These are phyloP conservation scores for Phortica okadai DNA, from an alignment of 2,888 invertebrate genomes.

Conservation along the genomic window DNA sequence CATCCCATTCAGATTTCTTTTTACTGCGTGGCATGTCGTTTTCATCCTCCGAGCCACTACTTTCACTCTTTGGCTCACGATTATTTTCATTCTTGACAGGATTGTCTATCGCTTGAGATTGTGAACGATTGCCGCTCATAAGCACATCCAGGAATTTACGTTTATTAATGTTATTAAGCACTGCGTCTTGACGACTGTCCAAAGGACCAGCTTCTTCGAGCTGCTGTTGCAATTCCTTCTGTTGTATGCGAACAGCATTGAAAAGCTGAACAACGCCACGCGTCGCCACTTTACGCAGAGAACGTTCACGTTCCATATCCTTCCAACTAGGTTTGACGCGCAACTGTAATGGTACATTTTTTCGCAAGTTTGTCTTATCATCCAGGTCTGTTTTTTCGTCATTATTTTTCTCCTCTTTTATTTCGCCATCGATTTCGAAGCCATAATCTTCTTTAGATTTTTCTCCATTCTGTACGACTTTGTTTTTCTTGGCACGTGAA, in stretches of 20 bases:
- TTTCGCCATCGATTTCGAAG: slow-evolving; percentile 84
- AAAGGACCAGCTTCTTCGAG: slow-evolving; percentile 84
- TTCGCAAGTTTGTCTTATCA: slow-evolving; percentile 58
- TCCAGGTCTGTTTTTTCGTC: slow-evolving; percentile 74
- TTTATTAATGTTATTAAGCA: slow-evolving; percentile 84
- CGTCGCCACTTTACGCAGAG: slow-evolving; percentile 89
- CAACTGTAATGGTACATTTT: slow-evolving; percentile 78
- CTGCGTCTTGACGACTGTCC: slow-evolving; percentile 86
- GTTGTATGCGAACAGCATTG: slow-evolving; percentile 92
- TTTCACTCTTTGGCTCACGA: slow-evolving; percentile 77
- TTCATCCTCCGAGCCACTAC: slow-evolving; percentile 67
- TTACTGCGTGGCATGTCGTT: slow-evolving; percentile 62
- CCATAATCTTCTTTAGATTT: slow-evolving; percentile 77
- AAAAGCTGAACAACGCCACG: slow-evolving; percentile 95
- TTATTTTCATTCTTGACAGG: slow-evolving; percentile 78
- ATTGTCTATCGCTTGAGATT: slow-evolving; percentile 77
- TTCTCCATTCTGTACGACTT: slow-evolving; percentile 72
- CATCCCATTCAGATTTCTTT: slow-evolving; percentile 80
- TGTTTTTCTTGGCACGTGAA: slow-evolving; percentile 87
- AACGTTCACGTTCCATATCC: slow-evolving; percentile 87
- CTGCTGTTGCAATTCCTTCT: slow-evolving; percentile 85
- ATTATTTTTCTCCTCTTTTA: slow-evolving; percentile 67
- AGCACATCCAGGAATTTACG: slow-evolving; percentile 86
- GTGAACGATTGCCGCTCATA: slow-evolving; percentile 81
- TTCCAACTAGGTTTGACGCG: slow-evolving; percentile 86